Conservation (phyloP, 2,888 invertebrate genomes). For the Thymelicus lineola region DNA sequence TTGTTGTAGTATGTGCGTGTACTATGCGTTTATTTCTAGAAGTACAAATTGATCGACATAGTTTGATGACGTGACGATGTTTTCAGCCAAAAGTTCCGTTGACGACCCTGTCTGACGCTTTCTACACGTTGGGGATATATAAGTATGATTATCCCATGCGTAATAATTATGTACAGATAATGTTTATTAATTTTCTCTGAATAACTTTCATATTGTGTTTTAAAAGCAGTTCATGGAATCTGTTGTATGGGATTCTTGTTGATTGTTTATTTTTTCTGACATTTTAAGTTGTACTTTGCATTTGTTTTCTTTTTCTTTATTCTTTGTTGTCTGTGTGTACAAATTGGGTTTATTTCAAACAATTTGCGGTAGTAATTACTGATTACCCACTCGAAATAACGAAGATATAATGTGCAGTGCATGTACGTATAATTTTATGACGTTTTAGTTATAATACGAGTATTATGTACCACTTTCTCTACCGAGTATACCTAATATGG, state of each 20-base stretch:
- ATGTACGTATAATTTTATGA: slow-evolving; percentile 8
- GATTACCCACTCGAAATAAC: too few species aligned
- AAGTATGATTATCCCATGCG: slow-evolving; percentile 1
- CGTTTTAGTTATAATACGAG: neutral
- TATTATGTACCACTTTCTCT: too few species aligned
- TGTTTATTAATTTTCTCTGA: neutral
- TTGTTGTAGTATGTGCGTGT: neutral
- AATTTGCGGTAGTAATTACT: too few species aligned
- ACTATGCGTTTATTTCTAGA: slow-evolving; percentile 2
- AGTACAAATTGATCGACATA: slow-evolving; percentile 19
- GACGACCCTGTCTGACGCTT: neutral
- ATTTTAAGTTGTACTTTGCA: neutral
- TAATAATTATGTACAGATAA: neutral
- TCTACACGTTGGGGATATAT: slow-evolving; percentile 5
- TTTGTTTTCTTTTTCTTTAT: neutral
- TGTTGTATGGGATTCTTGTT: neutral
- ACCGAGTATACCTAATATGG: too few species aligned
- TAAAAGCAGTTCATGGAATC: neutral
- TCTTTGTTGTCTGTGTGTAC: too few species aligned
- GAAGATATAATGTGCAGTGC: slow-evolving; percentile 15
- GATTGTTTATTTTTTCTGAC: neutral
- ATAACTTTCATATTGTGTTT: neutral
- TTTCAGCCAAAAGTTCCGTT: slow-evolving; percentile 6
- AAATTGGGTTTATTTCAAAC: too few species aligned
- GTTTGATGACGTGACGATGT: slow-evolving; percentile 8